Base-by-base conservation (phyloP, 2,797 vertebrate species). In the Chiloscyllium punctatum region DNA sequence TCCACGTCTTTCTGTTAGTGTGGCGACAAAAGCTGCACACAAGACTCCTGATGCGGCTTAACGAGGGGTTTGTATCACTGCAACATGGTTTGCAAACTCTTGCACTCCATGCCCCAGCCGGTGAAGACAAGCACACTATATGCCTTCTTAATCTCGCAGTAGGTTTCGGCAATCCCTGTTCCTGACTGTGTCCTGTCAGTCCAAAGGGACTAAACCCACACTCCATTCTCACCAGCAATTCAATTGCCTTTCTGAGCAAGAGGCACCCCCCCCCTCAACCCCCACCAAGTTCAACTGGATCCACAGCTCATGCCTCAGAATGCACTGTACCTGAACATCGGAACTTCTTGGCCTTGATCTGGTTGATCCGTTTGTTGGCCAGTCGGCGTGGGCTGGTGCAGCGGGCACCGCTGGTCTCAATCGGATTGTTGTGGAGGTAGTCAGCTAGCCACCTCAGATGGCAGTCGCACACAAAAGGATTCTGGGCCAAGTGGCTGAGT, bases 291-390 rank as follows among this genome's bases (percentile, higher is more conserved):
- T 66, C 96, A 96, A 95, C 95, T 88, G 96, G 96, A 96, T 96
- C 97, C 79, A 96, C 97, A 97, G 97, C 96, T 96, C 96, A 96
- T 48, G 96, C 96, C 96, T 15, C 96, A 82, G 8, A 97, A 97
- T 97, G 97, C 95, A 96, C 97, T 98, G 98, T 98, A 99, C 99
- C 99, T 99, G 99, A 99, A 98, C 99, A 99, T 97, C 99, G 98
- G 98, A 99, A 99, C 98, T 99, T 99, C 98, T 99, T 99, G 97
- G 98, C 98, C 98, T 99, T 99, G 97, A 99, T 98, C 98, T 99
- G 99, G 98, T 99, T 98, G 98, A 99, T 99, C 96, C 99, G 98
- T 96, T 99, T 99, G 98, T 99, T 99, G 96, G 99, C 98, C 96
- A 99, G 98, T 96, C 99, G 98, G 96, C 99, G 98, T 0, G 99